Evolutionary conservation across 2,113 vertebrate species (phyloP).

Genomic region (Megalops atlanticus): DNA sequence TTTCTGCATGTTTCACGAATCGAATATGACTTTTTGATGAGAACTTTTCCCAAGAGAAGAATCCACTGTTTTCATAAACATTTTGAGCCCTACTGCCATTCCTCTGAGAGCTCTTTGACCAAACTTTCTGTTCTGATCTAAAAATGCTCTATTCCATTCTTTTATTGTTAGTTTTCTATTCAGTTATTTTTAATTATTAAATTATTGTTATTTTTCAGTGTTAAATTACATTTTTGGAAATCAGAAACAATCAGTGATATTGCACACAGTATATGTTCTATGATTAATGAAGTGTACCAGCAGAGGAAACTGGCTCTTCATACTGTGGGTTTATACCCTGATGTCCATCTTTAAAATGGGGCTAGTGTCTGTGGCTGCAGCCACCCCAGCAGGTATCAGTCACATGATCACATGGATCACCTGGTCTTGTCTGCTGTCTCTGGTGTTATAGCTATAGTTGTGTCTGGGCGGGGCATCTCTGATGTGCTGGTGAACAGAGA

Average conservation of each 20-base stretch:
- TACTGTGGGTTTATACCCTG: background rate
- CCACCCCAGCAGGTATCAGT: background rate
- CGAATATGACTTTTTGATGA: too few species aligned
- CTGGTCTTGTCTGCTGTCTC: background rate
- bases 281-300: background rate
- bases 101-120: background rate
- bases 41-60: too few species aligned
- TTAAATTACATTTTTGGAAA: too few species aligned
- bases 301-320: background rate
- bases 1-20: too few species aligned
- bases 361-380: background rate
- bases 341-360: background rate
- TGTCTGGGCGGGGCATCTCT: background rate
- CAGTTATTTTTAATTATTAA: too few species aligned
- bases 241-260: too few species aligned
- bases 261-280: background rate
- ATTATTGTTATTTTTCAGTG: too few species aligned
- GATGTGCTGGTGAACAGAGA: background rate
- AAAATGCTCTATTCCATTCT: background rate
- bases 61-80: too few species aligned
- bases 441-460: too few species aligned
- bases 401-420: background rate
- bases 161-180: background rate
- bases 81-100: too few species aligned
- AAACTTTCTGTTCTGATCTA: background rate